Conservation (phyloP, 1,140 invertebrate species). For the Camponotus vicinus region DNA sequence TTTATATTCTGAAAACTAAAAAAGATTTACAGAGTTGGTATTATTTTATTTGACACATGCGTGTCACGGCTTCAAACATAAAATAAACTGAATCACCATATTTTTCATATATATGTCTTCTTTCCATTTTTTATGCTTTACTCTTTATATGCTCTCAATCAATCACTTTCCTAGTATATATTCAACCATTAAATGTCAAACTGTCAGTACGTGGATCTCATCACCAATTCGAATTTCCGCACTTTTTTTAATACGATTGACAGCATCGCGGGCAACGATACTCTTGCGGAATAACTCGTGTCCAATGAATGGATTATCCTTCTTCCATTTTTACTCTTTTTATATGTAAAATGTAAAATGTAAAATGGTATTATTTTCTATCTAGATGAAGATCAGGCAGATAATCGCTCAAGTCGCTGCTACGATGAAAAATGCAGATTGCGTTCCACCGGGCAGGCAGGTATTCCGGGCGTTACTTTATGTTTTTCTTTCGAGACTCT, state of each 20-base stretch:
- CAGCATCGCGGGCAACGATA: conserved; percentile 16
- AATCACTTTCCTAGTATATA: conserved; percentile 37
- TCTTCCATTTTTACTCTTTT: not conserved
- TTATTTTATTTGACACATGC: no score
- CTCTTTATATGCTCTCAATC: conserved; percentile 46
- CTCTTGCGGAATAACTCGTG: not conserved
- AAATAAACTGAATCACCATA: conserved; percentile 25
- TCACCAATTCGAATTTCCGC: conserved; percentile 47
- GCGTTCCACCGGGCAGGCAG: not conserved
- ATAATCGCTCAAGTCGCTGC: not conserved
- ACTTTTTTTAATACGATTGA: conserved; percentile 32
- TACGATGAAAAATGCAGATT: conserved; percentile 50
- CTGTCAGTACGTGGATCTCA: conserved; percentile 47
- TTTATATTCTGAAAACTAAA: not conserved
- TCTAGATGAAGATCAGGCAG: conserved; percentile 42
- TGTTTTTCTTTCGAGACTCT: conserved; percentile 35
- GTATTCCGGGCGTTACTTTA: conserved; percentile 28
- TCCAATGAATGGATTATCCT: not conserved
- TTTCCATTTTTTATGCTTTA: conserved; percentile 7
- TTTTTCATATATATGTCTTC: not conserved
- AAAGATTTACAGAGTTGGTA: not conserved
- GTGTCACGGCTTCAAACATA: not conserved
- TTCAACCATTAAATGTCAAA: conserved; percentile 40
- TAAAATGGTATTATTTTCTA: not conserved
- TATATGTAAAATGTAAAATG: not conserved